Conservation (phyloP, 1,140 invertebrate species). For the Calephelis nemesis region DNA sequence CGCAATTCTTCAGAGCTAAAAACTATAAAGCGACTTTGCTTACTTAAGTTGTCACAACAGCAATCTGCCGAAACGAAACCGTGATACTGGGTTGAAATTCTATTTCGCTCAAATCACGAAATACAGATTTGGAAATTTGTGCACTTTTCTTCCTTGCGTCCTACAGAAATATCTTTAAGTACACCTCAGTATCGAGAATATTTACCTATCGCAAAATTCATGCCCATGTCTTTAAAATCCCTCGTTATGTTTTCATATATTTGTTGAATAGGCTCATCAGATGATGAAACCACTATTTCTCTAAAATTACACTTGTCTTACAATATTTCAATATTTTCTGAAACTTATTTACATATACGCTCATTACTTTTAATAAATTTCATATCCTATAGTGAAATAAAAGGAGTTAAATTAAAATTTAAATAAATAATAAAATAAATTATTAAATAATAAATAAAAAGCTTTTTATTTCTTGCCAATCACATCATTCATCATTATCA, state of each 20-base stretch:
- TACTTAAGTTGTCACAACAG: background rate
- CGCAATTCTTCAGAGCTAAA: background rate
- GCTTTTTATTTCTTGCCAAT: too few species aligned
- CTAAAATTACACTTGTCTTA: slow-evolving; percentile 1
- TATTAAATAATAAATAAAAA: background rate
- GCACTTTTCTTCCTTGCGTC: slow-evolving; percentile 4
- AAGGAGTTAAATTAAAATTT: too few species aligned
- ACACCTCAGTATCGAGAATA: background rate
- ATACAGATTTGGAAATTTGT: slow-evolving; percentile 7
- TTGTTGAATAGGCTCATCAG: slow-evolving; percentile 6
- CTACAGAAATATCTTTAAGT: background rate
- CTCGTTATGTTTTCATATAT: background rate
- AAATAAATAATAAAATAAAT: background rate
- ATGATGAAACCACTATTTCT: slow-evolving; percentile 5
- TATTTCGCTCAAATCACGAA: slow-evolving; percentile 4
- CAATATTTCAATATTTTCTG: slow-evolving; percentile 6
- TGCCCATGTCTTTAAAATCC: slow-evolving; percentile 5
- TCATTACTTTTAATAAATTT: slow-evolving; percentile 2
- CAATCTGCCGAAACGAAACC: slow-evolving; percentile 5
- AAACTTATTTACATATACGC: background rate
- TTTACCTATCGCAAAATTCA: slow-evolving; percentile 2
- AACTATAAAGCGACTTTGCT: background rate
- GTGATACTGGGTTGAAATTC: background rate
- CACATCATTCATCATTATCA: too few species aligned
- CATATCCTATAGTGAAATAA: background rate